These are phyloP conservation scores for Gymnogyps californianus DNA, from an alignment of 2,113 vertebrate genomes.

Conservation along the genomic window DNA sequence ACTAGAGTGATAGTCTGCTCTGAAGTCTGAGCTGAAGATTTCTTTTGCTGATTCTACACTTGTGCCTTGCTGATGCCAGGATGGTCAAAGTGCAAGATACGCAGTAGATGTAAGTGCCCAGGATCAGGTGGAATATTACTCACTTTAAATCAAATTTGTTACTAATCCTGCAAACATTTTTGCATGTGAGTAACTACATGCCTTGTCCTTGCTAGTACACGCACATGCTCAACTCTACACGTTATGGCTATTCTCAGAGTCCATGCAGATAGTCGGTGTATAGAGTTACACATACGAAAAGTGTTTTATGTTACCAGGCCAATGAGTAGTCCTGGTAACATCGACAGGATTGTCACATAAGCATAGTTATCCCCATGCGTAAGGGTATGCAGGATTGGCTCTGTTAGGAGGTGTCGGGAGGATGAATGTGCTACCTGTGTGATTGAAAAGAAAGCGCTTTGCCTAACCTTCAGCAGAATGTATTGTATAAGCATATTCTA, in stretches of 20 bases:
- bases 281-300: fast-evolving
- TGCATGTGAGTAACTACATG: neutral
- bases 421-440: constrained; percentile 74
- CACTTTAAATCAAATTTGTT: neutral
- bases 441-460: constrained; percentile 78
- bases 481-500: constrained; percentile 81
- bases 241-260: neutral
- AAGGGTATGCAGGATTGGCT: constrained; percentile 19
- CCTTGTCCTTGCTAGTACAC: neutral
- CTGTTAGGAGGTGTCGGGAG: neutral
- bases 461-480: constrained; percentile 86
- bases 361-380: neutral
- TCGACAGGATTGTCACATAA: neutral
- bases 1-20: neutral
- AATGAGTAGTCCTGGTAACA: neutral
- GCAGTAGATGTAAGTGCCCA: neutral
- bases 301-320: neutral
- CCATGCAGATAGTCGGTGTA: fast-evolving
- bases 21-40: constrained; percentile 24
- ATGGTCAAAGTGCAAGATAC: neutral
- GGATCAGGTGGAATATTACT: constrained; percentile 4
- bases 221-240: neutral
- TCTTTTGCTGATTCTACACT: constrained; percentile 17
- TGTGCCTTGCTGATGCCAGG: constrained; percentile 16
- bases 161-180: neutral